A percentile compares a stretch with the other conserved stretches of the same genome.
phyloP scores from a whole-genome alignment of 2,888 invertebrate species.

The Rhagonycha lutea region DNA sequence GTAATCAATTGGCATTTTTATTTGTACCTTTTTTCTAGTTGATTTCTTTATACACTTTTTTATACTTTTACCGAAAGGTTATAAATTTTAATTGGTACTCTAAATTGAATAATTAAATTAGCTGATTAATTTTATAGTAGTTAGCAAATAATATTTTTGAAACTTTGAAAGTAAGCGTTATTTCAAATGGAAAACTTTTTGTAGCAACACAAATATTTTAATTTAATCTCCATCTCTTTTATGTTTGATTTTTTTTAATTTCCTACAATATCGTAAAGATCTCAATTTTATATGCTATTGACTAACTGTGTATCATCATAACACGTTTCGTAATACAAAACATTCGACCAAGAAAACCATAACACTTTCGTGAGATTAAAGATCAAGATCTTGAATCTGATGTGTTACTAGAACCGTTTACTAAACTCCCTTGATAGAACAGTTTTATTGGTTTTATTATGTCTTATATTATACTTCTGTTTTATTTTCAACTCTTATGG shows the following conservation, averaged over 20 bases:
- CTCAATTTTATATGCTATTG: slow-evolving; percentile 21
- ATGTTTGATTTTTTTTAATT: background rate
- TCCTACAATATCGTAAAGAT: background rate
- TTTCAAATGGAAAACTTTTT: background rate
- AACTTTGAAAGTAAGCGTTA: background rate
- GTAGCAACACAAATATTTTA: background rate
- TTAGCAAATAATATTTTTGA: background rate
- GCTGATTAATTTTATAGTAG: no score
- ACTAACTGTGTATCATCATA: slow-evolving; percentile 25
- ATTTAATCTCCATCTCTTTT: background rate
- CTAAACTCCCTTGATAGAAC: slow-evolving; percentile 29
- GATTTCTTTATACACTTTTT: no score
- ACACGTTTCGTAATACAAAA: slow-evolving; percentile 27
- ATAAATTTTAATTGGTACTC: no score
- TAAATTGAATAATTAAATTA: no score
- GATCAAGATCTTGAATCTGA: background rate
- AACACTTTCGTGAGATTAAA: background rate
- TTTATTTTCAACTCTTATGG: slow-evolving; percentile 37
- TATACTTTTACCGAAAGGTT: no score
- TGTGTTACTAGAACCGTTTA: slow-evolving; percentile 20
- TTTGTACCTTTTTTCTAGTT: no score
- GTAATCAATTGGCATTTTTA: no score
- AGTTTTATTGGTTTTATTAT: slow-evolving; percentile 40
- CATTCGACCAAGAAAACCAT: slow-evolving; percentile 21
- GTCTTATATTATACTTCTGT: slow-evolving; percentile 38